A percentile compares a stretch with the other conserved stretches of the same genome.
Evolutionary conservation across 1,140 invertebrate genomes (phyloP).

Genomic region (Papilio dardanus): DNA sequence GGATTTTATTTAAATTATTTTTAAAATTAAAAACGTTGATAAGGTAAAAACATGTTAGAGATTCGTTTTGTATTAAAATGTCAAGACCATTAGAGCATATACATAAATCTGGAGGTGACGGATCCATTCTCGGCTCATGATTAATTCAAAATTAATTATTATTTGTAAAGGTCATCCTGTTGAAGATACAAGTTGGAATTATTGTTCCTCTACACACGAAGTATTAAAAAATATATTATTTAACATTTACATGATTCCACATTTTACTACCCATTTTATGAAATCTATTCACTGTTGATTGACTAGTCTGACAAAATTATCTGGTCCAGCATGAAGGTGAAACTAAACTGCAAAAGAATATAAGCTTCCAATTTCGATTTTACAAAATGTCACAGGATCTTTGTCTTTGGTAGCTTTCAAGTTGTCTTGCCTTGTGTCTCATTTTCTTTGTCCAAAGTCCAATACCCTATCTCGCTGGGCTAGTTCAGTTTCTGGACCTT

Average conservation of each 20-base stretch:
- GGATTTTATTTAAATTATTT: neutral
- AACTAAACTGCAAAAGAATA: neutral
- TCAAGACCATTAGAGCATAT: conserved; percentile 42
- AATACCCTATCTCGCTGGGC: neutral
- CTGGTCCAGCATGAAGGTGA: too few species aligned
- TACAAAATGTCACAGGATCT: neutral
- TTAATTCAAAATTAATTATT: conserved; percentile 50
- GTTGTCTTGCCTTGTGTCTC: neutral
- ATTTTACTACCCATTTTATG: too few species aligned
- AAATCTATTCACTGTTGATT: neutral
- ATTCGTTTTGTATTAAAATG: conserved; percentile 42
- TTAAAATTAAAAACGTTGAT: neutral
- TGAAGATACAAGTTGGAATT: conserved; percentile 2
- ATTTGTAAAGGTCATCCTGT: conserved; percentile 41
- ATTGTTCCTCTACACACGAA: neutral
- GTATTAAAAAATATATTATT: too few species aligned
- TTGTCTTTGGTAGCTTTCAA: neutral
- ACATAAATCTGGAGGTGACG: conserved; percentile 35
- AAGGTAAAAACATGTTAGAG: neutral
- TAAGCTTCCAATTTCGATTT: neutral
- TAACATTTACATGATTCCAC: too few species aligned
- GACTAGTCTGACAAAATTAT: neutral
- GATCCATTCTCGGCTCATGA: conserved; percentile 34
- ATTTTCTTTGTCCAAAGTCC: neutral
- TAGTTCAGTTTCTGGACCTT: neutral